Conservation (phyloP, 2,113 vertebrate species). For the Vireo altiloquus region DNA sequence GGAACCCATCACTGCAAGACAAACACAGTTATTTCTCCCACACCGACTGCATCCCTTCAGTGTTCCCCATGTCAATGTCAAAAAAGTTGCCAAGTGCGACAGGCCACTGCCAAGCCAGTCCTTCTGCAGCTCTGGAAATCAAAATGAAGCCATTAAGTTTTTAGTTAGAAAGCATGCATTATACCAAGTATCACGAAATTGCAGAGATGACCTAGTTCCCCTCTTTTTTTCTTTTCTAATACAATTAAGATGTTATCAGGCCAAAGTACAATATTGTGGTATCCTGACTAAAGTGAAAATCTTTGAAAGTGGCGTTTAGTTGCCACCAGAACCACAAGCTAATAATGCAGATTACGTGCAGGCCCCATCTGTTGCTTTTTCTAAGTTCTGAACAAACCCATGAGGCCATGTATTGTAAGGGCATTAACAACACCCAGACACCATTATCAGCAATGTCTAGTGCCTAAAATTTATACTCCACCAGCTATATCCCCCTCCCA, state of each 20-base stretch:
- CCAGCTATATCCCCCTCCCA: not conserved
- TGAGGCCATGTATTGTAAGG: not conserved
- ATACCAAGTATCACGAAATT: not conserved
- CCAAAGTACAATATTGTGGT: conserved; percentile 18
- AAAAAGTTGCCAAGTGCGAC: not conserved
- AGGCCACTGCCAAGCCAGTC: not conserved
- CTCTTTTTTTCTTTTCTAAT: not conserved
- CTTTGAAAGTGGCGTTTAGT: conserved; percentile 30
- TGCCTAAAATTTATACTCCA: not conserved
- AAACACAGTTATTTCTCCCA: not conserved
- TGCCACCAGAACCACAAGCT: conserved; percentile 50
- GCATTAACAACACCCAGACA: not conserved
- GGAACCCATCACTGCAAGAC: not conserved
- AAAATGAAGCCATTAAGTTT: conserved; percentile 9
- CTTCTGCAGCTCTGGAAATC: not conserved
- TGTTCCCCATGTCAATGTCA: not conserved
- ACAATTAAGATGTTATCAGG: conserved; percentile 41
- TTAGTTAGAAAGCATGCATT: conserved; percentile 6
- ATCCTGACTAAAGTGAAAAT: conserved; percentile 20
- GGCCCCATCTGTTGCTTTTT: not conserved
- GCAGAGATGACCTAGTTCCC: conserved; percentile 17
- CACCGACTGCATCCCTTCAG: not conserved
- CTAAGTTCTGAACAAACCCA: not conserved
- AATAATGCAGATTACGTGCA: not conserved
- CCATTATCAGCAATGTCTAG: not conserved